Evolutionary conservation across 2,797 vertebrate genomes (phyloP).

Genomic region (Molossus molossus): DNA sequence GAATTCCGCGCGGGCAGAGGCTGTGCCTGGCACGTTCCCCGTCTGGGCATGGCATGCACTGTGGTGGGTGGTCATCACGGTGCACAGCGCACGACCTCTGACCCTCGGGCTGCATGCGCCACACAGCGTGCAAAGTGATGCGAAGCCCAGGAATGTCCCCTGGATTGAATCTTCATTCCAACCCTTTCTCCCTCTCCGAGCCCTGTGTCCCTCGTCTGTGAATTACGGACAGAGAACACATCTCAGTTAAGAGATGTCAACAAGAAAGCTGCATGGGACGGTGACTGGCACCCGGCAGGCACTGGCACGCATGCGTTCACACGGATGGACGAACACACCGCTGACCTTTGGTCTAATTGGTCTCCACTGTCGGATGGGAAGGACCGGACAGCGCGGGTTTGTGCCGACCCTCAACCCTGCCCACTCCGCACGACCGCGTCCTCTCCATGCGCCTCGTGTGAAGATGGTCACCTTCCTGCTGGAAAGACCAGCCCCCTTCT

Average conservation of each 20-base stretch:
- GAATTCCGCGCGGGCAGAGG: background rate
- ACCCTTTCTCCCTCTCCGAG: background rate
- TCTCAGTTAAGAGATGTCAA: background rate
- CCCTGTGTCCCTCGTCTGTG: background rate
- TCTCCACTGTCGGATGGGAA: background rate
- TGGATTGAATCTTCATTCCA: background rate
- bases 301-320: too few relatives aligned
- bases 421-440: background rate
- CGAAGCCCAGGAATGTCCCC: background rate
- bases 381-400: background rate
- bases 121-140: accelerated
- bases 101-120: background rate
- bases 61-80: background rate
- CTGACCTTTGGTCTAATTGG: background rate
- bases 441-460: too few relatives aligned
- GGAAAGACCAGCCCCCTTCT: background rate
- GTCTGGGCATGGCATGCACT: background rate
- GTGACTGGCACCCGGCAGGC: too few relatives aligned
- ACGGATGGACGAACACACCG: background rate
- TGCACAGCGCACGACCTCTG: accelerated
- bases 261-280: background rate
- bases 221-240: background rate
- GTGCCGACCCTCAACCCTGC: background rate
- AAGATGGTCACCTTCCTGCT: too few relatives aligned
- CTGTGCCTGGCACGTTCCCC: background rate